phyloP scores from a whole-genome alignment of 23 tunicate species.

The Clavelina lepadiformis region DNA sequence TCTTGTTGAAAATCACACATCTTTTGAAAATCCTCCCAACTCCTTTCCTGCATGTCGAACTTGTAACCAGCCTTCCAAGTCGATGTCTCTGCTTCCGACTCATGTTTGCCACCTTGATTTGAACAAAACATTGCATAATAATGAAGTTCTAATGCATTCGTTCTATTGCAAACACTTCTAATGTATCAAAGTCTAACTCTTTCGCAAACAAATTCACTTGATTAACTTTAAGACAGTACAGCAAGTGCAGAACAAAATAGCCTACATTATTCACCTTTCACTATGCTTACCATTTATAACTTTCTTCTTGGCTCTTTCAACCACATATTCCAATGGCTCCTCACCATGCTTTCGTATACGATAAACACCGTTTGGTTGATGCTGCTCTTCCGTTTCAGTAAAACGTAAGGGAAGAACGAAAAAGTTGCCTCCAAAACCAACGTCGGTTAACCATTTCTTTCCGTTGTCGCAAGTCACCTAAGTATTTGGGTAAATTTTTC shows the following conservation, averaged over 20 bases:
- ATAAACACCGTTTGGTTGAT: constrained; percentile 26
- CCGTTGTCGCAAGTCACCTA: constrained; percentile 26
- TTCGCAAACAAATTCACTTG: too few relatives aligned
- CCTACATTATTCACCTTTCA: neutral
- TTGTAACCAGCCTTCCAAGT: constrained; percentile 8
- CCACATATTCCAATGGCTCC: neutral
- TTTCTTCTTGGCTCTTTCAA: constrained; percentile 8
- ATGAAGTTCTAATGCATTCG: too few relatives aligned
- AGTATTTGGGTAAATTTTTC: too few relatives aligned
- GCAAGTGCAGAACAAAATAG: too few relatives aligned
- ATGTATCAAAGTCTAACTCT: too few relatives aligned
- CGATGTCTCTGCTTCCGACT: too few relatives aligned
- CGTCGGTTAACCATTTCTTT: constrained; percentile 21
- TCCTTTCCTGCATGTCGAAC: neutral
- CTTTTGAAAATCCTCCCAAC: neutral
- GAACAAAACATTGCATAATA: too few relatives aligned
- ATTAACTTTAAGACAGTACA: too few relatives aligned
- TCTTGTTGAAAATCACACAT: constrained; percentile 24
- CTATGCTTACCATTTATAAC: constrained; percentile 3
- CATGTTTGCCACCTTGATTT: too few relatives aligned
- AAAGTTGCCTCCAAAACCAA: constrained; percentile 22
- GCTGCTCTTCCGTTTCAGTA: constrained; percentile 13
- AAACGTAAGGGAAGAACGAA: constrained; percentile 22
- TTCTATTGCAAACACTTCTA: too few relatives aligned
- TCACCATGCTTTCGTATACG: constrained; percentile 12